Evolutionary conservation across 2,113 vertebrate species (phyloP).

Genomic region (Ictidomys tridecemlineatus): DNA sequence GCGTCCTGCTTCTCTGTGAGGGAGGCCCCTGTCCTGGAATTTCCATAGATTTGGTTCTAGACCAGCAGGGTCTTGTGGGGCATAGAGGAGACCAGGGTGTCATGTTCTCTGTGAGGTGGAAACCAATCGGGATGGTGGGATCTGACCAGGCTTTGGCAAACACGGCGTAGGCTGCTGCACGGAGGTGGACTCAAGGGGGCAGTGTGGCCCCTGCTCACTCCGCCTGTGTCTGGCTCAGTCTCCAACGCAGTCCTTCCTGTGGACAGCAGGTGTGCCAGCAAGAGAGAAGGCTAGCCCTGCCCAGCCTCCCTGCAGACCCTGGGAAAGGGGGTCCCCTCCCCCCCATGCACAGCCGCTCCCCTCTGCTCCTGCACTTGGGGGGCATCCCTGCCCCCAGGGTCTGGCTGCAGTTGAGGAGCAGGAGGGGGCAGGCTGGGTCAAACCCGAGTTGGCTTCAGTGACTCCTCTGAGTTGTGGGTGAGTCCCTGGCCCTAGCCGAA

Average conservation of each 20-base stretch:
- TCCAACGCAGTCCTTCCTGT: no score
- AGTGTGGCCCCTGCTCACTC: fast-evolving
- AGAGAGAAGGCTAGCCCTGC: not conserved
- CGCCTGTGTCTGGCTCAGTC: fast-evolving
- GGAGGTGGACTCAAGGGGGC: not conserved
- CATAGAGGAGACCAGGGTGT: no score
- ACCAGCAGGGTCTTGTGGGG: not conserved
- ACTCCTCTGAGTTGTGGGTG: not conserved
- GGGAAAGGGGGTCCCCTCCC: not conserved
- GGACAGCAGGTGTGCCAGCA: not conserved
- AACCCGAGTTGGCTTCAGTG: not conserved
- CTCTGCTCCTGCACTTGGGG: fast-evolving
- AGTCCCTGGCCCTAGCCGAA: not conserved
- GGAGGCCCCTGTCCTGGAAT: no score
- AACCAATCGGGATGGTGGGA: not conserved
- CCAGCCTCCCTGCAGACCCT: not conserved
- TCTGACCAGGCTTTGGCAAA: not conserved
- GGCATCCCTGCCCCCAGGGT: not conserved
- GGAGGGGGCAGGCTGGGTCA: not conserved
- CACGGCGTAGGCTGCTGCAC: fast-evolving
- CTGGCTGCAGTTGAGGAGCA: not conserved
- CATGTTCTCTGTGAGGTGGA: not conserved
- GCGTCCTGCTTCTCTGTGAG: not conserved
- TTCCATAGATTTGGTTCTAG: not conserved
- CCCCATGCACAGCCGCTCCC: fast-evolving